Base-by-base conservation (phyloP, 2,888 invertebrate species). In the Trichogramma dendrolimi region DNA sequence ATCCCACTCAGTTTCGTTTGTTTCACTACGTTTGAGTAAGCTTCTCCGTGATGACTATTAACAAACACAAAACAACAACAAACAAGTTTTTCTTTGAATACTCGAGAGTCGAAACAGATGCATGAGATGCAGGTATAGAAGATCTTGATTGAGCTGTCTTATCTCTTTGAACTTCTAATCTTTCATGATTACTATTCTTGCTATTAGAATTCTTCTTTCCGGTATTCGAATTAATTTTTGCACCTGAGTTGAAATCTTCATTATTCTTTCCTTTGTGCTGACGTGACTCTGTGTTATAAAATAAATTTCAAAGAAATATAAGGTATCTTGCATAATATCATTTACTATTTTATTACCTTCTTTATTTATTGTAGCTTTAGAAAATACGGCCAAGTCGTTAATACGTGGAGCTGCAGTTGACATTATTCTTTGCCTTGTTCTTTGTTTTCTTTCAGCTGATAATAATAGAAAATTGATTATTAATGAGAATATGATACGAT, bases 341-440 rank as follows among this genome's bases (percentile, higher is more conserved):
- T 27, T 49, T 5, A 6, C n/a, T 40, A 52, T 4, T 42, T 39
- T 40, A 40, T 51, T 69, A 72, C 75, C 73, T 64, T 72, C 71
- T 60, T 69, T 73, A 61, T 72, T 74, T 51, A 70, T 67, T 6
- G 69, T 67, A 49, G 72, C 70, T 58, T 74, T 71, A 6, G 77
- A 75, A 46, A 73, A 69, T 62, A 73, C 74, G 6, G 74, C 69
- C 55, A 75, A 71, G 61, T 76, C 73, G 60, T 75, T 74, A 49
- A 70, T 69, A 53, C 68, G 72, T 1, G 74, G 71, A 46, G 68
- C 69, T 6, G 69, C 42, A 53, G 73, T 77, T 10, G 76, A 69
- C 2, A 69, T 60, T 10, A 71, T 67, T 67, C 71, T 62, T n/a
- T 65, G 64, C 42, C 52, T 48, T 48, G 48, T 52, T 47, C 54